These are phyloP conservation scores for Morone saxatilis DNA, from an alignment of 2,113 vertebrate genomes.

Conservation along the genomic window DNA sequence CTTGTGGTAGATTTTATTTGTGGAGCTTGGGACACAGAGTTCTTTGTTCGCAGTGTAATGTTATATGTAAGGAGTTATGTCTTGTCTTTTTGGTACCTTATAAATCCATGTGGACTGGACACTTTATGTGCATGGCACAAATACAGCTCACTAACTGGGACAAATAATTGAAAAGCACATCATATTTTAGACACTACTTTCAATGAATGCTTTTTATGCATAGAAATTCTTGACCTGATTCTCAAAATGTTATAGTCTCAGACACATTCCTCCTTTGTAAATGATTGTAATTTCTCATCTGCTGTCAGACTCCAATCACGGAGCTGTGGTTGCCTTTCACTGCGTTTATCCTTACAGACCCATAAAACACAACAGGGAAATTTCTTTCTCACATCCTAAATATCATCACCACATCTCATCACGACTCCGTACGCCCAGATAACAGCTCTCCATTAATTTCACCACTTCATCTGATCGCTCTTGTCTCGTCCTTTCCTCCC, in stretches of 20 bases:
- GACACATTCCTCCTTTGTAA: slow-evolving; percentile 1
- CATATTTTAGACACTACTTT: not conserved
- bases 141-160: not conserved
- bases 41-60: slow-evolving; percentile 18
- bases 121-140: not conserved
- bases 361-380: slow-evolving; percentile 11
- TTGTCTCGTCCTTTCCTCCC: slow-evolving; percentile 10
- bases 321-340: not conserved
- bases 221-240: not conserved
- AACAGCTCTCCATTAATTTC: slow-evolving; percentile 34
- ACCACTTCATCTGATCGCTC: slow-evolving; percentile 52
- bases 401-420: slow-evolving; percentile 55
- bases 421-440: slow-evolving; percentile 5
- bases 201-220: not conserved
- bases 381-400: slow-evolving; percentile 39
- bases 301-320: not conserved
- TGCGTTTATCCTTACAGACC: not conserved
- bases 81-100: not conserved
- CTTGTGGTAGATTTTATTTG: not conserved
- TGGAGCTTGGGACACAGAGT: not conserved
- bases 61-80: not conserved
- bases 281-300: not conserved
- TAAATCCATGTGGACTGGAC: not conserved
- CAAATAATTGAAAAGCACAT: not conserved
- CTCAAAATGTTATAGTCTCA: not conserved